Evolutionary conservation across 2,888 invertebrate genomes (phyloP), one percentile per base, ranked within the genome.

Genomic region (Epirrhoe tristata): DNA sequence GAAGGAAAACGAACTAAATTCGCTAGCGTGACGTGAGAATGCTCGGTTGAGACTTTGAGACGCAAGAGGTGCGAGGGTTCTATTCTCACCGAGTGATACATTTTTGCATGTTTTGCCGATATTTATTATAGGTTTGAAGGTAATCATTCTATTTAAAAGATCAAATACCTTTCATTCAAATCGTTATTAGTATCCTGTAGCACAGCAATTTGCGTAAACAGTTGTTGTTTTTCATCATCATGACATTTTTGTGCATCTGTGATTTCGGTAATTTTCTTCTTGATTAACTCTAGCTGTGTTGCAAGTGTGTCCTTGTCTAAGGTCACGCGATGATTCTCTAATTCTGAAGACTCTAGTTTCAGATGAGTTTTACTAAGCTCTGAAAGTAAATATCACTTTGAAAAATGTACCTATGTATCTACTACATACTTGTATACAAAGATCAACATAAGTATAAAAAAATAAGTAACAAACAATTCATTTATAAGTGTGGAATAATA

Each of bases 111-210:
- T 5, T 6, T 34, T 4, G 34, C 34, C 1, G 34, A 34, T 32
- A 32, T 32, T 32, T 5, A 32, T 32, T 5, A 32, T 34, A 7
- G 34, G 7, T 34, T 34, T 34, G 1, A 1, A 4, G 2, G 12
- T 48, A 7, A 2, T 6, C 1, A 14, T 6, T 48, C n/a, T 48
- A 14, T n/a, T 16, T 36, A 0, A 58, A 7, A 56, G 6, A 46
- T 58, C 10, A 10, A 36, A 24, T 66, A 67, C 67, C 81, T 85
- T 1, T 87, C 83, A 70, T 91, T 88, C 55, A 91, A 79, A 2
- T 88, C 85, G 14, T 73, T 79, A 69, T 88, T 89, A 61, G 71
- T 77, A 34, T 80, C 80, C 56, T 77, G 87, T 54, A 90, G 67
- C 16, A 77, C 39, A 32, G 68, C 67, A 12, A 85, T 62, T 71